Conservation (phyloP, 2,888 invertebrate genomes). For the Acholoe squamosa region DNA sequence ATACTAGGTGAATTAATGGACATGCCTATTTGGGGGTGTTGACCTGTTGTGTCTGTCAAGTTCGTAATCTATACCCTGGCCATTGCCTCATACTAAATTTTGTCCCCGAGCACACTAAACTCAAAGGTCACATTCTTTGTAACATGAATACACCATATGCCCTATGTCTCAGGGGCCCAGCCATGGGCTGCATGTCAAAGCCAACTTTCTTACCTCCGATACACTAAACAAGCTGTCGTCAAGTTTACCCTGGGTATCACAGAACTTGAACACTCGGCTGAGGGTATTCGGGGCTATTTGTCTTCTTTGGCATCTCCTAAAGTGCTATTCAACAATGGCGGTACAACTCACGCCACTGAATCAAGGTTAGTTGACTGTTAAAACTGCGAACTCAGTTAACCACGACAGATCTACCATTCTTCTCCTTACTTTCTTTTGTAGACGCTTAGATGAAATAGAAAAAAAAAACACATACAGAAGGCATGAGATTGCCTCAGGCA, state of each 20-base stretch:
- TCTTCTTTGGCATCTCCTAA: neutral
- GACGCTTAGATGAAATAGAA: too few species aligned
- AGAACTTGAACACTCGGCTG: neutral
- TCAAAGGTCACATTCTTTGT: neutral
- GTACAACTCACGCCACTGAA: neutral
- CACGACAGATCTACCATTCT: neutral
- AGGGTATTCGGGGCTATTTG: neutral
- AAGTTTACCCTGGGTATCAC: neutral
- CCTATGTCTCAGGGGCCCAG: neutral
- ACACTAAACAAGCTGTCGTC: constrained; percentile 10
- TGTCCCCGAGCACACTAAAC: neutral
- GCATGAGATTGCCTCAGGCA: neutral
- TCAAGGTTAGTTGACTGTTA: neutral
- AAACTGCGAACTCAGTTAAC: neutral
- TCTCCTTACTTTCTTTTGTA: too few species aligned
- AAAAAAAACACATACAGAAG: too few species aligned
- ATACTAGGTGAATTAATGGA: too few species aligned
- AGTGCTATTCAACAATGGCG: neutral
- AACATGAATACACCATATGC: neutral
- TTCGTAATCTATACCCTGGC: too few species aligned
- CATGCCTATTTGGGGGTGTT: too few species aligned
- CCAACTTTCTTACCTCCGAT: neutral
- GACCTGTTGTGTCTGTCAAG: too few species aligned
- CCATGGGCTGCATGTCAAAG: neutral
- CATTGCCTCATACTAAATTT: too few species aligned